phyloP scores from a whole-genome alignment of 2,797 vertebrate species.

The Pangasius djambal region DNA sequence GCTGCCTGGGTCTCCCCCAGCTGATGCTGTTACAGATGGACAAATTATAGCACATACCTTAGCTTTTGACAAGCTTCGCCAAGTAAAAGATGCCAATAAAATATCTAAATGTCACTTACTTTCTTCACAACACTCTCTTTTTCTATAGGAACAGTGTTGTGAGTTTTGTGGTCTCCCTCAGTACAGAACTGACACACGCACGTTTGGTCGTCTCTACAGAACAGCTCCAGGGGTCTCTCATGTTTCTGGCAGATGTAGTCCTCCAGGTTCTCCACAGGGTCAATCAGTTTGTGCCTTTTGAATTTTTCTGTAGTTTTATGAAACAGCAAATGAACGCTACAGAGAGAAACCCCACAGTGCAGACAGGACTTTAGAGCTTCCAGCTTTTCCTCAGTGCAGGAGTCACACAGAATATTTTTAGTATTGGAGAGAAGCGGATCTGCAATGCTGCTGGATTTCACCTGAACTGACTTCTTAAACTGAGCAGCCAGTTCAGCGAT shows the following conservation, averaged over 20 bases:
- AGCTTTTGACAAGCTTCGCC: neutral
- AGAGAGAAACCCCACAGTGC: conserved; percentile 54
- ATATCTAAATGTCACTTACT: neutral
- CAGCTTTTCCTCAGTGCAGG: conserved; percentile 5
- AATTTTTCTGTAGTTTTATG: no score
- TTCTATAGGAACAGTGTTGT: conserved; percentile 16
- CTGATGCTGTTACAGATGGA: neutral
- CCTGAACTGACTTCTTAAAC: no score
- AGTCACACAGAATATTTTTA: neutral
- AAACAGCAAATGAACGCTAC: conserved; percentile 46
- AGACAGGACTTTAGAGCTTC: conserved; percentile 66
- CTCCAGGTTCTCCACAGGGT: neutral
- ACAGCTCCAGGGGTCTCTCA: conserved; percentile 50
- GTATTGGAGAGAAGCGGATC: no score
- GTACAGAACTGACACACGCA: conserved; percentile 62
- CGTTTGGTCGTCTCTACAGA: conserved; percentile 61
- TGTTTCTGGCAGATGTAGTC: conserved; percentile 59
- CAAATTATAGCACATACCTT: neutral
- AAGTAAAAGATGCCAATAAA: neutral
- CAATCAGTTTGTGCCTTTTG: conserved; percentile 59
- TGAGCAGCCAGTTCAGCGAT: no score
- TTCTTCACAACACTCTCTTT: conserved; percentile 9
- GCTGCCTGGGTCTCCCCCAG: neutral
- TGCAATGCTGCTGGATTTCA: no score
- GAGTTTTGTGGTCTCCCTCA: neutral